Evolutionary conservation across 2,113 vertebrate genomes (phyloP).

Genomic region (Odobenus rosmarus): DNA sequence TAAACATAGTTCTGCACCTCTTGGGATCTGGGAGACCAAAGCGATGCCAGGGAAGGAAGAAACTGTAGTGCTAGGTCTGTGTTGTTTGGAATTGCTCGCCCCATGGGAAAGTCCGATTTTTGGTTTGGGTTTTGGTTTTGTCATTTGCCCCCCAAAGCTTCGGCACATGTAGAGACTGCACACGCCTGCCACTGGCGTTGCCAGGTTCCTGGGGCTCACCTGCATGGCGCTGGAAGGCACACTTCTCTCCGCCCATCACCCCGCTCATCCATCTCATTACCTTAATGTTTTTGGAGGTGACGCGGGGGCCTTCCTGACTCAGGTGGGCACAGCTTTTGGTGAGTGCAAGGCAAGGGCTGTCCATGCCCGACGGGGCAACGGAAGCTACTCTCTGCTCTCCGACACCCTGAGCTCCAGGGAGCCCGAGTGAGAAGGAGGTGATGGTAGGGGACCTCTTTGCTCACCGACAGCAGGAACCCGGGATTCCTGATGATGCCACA

Average conservation of each 20-base stretch:
- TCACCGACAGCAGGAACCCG: not conserved
- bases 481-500: accelerated
- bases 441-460: not conserved
- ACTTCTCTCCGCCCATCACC: accelerated
- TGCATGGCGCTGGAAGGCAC: accelerated
- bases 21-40: accelerated
- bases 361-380: accelerated
- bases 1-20: not conserved
- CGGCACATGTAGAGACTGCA: accelerated
- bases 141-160: too few species aligned
- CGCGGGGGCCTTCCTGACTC: not conserved
- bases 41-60: accelerated
- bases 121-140: not conserved
- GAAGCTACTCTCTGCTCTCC: not conserved
- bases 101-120: not conserved
- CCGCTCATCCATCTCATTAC: not conserved
- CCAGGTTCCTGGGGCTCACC: not conserved
- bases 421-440: accelerated
- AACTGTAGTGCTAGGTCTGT: accelerated
- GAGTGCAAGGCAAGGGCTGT: accelerated
- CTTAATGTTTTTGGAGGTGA: accelerated
- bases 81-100: accelerated
- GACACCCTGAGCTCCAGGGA: not conserved
- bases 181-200: accelerated
- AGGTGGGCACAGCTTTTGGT: accelerated